phyloP scores from a whole-genome alignment of 2,888 invertebrate species.

The Achlya flavicornis region DNA sequence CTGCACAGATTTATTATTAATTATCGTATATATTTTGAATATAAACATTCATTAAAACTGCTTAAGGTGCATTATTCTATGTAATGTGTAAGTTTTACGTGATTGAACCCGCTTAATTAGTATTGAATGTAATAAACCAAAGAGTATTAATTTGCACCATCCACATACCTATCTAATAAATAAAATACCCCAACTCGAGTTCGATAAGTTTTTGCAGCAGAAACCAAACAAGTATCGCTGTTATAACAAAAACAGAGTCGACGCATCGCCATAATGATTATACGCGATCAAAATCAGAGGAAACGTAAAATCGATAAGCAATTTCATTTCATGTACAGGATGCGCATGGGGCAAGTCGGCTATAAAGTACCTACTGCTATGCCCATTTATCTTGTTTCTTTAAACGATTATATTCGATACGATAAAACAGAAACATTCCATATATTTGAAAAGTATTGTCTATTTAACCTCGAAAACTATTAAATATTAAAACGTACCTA shows the following conservation, averaged over 20 bases:
- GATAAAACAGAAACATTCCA: slow-evolving; percentile 2
- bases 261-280: slow-evolving; percentile 12
- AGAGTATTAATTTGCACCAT: slow-evolving; percentile 22
- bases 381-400: background rate
- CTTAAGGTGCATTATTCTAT: slow-evolving; percentile 6
- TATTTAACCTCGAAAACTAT: background rate
- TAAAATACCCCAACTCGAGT: background rate
- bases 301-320: slow-evolving; percentile 18
- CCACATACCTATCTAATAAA: background rate
- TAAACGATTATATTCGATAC: background rate
- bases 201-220: background rate
- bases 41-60: background rate
- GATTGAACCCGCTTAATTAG: background rate
- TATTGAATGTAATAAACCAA: slow-evolving; percentile 22
- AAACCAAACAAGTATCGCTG: background rate
- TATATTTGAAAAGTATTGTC: background rate
- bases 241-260: background rate
- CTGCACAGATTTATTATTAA: slow-evolving; percentile 41
- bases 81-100: slow-evolving; percentile 12
- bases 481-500: background rate
- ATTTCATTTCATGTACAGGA: slow-evolving; percentile 6
- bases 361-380: background rate
- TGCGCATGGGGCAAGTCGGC: slow-evolving; percentile 1
- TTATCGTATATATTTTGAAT: background rate
- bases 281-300: slow-evolving; percentile 20